These are phyloP conservation scores for Arremon brunneinucha DNA, from an alignment of 2,797 vertebrate genomes.

Conservation along the genomic window DNA sequence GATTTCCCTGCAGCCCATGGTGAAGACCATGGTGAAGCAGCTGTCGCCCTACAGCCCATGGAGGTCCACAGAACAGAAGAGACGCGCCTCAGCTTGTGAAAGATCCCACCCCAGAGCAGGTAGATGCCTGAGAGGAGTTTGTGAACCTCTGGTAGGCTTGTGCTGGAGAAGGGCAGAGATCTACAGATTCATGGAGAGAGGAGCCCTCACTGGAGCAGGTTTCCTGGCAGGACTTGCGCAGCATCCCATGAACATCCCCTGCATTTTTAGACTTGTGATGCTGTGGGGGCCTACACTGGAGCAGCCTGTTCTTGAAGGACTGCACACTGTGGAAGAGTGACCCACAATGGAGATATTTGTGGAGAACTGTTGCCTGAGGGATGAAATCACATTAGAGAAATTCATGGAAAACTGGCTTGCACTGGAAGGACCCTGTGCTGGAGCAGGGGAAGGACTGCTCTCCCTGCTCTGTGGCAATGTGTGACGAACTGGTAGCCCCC, in stretches of 20 bases:
- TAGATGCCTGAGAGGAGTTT: neutral
- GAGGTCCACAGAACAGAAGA: too few relatives aligned
- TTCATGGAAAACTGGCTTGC: neutral
- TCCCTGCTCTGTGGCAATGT: rapidly evolving
- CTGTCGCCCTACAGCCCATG: neutral
- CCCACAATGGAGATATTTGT: rapidly evolving
- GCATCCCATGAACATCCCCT: too few relatives aligned
- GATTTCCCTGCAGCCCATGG: neutral
- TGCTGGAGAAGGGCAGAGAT: neutral
- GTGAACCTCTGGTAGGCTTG: neutral
- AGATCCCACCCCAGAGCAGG: rapidly evolving
- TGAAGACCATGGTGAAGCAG: neutral
- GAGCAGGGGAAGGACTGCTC: neutral
- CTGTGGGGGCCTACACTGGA: neutral
- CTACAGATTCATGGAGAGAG: neutral
- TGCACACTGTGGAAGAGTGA: neutral
- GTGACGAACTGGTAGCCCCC: neutral
- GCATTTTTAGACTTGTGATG: too few relatives aligned
- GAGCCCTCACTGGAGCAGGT: neutral
- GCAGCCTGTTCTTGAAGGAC: neutral
- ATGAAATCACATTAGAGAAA: neutral
- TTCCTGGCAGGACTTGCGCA: neutral
- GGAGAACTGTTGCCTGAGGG: neutral
- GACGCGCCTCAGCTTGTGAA: neutral
- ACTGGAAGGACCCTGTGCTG: rapidly evolving